A percentile compares a stretch with the other conserved stretches of the same genome.
Evolutionary conservation across 2,888 invertebrate genomes (phyloP).

Genomic region (Eristalinus aeneus): DNA sequence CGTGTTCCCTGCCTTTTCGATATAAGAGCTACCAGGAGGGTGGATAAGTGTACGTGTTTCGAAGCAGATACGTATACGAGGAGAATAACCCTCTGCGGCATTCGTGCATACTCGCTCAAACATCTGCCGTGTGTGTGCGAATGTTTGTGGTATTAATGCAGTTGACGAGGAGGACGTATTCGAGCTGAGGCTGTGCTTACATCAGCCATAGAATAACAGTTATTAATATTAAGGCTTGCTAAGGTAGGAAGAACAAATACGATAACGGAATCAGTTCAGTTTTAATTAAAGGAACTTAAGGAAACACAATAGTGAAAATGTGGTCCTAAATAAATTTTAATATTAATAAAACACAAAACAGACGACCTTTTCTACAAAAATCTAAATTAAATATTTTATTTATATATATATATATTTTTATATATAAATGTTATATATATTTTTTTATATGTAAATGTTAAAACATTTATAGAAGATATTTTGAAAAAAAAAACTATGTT

Average conservation of each 20-base stretch:
- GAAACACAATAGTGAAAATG: no score
- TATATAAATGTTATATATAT: no score
- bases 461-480: no score
- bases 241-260: no score
- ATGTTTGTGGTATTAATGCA: slow-evolving; percentile 59
- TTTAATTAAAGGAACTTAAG: no score
- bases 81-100: slow-evolving; percentile 54
- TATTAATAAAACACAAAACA: background rate
- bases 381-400: no score
- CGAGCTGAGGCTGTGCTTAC: slow-evolving; percentile 48
- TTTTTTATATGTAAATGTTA: no score
- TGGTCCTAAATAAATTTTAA: background rate
- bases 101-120: slow-evolving; percentile 20
- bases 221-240: background rate
- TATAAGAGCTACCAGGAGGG: slow-evolving; percentile 28
- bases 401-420: no score
- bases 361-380: background rate
- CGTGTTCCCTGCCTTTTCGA: slow-evolving; percentile 50
- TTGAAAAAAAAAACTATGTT: no score
- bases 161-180: slow-evolving; percentile 37
- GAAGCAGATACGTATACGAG: slow-evolving; percentile 33
- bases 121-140: slow-evolving; percentile 50
- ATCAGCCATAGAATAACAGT: background rate
- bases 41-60: slow-evolving; percentile 22
- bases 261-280: no score